Base-by-base conservation (phyloP, 53 echinoderm and acorn worm species). In the Zoroaster sp. region DNA sequence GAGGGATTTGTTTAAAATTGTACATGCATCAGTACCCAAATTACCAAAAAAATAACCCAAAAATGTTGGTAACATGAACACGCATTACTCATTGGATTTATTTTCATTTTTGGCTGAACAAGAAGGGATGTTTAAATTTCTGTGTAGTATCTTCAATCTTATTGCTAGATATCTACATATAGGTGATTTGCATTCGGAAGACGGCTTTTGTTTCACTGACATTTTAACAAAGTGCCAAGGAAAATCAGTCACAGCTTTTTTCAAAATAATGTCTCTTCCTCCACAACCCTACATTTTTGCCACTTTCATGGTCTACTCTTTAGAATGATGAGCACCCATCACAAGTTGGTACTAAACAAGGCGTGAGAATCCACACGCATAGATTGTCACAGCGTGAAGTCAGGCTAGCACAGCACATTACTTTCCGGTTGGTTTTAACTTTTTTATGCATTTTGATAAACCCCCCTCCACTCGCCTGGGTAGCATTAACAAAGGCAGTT, bases 301-400 rank as follows among this genome's bases (percentile, higher is more conserved):
- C 49, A 15, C 77, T 51, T 79, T 59, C 55, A 63, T 37, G 36
- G 59, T 79, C 40, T 37, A 15, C 40, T 54, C n/a, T 54, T 18
- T 38, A 15, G 81, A 14, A 66, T 67, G 81, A 81, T 31, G 67
- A 67, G 67, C 65, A 67, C 44, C 81, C 67, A 32, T 81, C 67
- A 65, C 54, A 59, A 81, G 31, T 43, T 20, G 81, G 35, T 10
- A 81, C 25, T 42, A 66, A 81, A 81, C 81, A 66, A 81, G 81
- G 81, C 81, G 81, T 81, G 43, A 81, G 66, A 15, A 59, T 14
- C 81, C 81, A 67, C 81, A 81, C 67, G 67, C 66, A 13, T 18
- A 37, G 39, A 67, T 81, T 81, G 81, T 81, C 81, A 67, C 81
- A 81, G 81, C 81, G 40, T 81, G 81, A 68, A 81, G 81, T 81